Conservation (phyloP, 2,888 invertebrate species). For the Agrypnus murinus region DNA sequence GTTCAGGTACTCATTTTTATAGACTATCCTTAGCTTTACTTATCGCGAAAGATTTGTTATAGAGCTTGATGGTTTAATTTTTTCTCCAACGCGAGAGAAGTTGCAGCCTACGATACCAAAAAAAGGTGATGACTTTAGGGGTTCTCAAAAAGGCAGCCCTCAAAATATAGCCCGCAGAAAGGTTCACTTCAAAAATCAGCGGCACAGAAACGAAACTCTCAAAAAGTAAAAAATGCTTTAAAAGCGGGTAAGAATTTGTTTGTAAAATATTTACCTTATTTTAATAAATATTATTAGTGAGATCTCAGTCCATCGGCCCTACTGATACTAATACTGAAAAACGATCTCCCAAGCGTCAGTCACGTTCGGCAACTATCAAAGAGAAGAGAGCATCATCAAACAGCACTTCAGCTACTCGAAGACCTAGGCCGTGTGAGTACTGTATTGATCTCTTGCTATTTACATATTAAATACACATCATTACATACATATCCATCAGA, state of each 20-base stretch:
- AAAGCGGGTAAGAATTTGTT: conserved; percentile 68
- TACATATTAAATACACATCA: no score
- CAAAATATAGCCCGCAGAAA: conserved; percentile 77
- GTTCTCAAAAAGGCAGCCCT: conserved; percentile 70
- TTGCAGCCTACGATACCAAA: conserved; percentile 80
- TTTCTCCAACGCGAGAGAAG: conserved; percentile 83
- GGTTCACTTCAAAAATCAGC: conserved; percentile 72
- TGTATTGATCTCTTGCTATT: no score
- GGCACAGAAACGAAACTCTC: conserved; percentile 71
- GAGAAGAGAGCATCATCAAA: conserved; percentile 71
- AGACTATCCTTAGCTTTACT: no score
- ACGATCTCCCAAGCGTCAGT: conserved; percentile 86
- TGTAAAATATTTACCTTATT: not conserved
- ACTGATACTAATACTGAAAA: conserved; percentile 76
- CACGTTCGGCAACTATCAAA: conserved; percentile 79
- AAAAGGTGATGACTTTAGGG: conserved; percentile 74
- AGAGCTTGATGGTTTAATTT: conserved; percentile 79
- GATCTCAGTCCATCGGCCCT: conserved; percentile 83
- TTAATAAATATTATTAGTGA: conserved; percentile 69
- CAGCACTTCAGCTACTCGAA: conserved; percentile 75
- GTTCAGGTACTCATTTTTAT: conserved; percentile 74
- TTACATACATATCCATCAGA: no score
- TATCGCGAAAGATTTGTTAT: conserved; percentile 45
- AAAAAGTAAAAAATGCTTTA: conserved; percentile 75
- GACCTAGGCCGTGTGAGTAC: conserved; percentile 84